Evolutionary conservation across 2,797 vertebrate species (phyloP).

Genomic region (Peromyscus nudipes): DNA sequence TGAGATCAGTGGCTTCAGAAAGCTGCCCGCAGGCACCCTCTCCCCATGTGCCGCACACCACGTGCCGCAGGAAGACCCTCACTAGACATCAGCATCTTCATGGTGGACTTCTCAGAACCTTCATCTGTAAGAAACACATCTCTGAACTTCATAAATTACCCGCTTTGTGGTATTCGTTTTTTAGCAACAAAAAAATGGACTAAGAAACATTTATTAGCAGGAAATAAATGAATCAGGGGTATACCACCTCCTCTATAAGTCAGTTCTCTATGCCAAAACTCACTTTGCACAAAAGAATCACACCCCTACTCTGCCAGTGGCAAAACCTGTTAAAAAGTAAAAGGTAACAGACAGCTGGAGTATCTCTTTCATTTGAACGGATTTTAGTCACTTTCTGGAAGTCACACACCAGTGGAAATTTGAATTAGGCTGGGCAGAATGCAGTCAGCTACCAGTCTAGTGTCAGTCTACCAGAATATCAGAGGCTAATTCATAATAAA

Average conservation of each 20-base stretch:
- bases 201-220: background rate
- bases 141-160: background rate
- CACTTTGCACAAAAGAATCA: slow-evolving; percentile 29
- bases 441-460: background rate
- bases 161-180: background rate
- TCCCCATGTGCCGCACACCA: background rate
- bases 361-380: background rate
- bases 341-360: background rate
- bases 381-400: slow-evolving; percentile 36
- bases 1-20: background rate
- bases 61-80: background rate
- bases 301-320: background rate
- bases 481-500: background rate
- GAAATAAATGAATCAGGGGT: background rate
- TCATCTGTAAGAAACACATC: background rate
- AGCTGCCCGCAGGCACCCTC: background rate
- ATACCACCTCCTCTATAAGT: background rate
- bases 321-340: slow-evolving; percentile 9
- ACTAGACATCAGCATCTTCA: background rate
- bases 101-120: background rate
- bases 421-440: slow-evolving; percentile 16
- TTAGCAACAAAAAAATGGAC: background rate
- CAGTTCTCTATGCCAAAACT: slow-evolving; percentile 4
- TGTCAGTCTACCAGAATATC: background rate
- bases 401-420: background rate